phyloP scores from a whole-genome alignment of 2,888 invertebrate species.

The Lampropteryx suffumata region DNA sequence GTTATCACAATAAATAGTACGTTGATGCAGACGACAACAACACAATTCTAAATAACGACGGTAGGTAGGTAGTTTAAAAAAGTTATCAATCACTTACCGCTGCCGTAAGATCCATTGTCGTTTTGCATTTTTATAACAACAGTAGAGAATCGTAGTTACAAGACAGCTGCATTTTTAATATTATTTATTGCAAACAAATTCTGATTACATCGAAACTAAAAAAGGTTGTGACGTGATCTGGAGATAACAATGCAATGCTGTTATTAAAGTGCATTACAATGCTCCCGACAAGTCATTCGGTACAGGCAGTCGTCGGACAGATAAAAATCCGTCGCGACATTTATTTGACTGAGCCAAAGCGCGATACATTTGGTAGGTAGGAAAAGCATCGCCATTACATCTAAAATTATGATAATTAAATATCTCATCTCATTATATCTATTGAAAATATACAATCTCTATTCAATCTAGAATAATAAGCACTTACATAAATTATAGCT shows the following conservation, averaged over 20 bases:
- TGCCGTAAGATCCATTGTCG: conserved; percentile 71
- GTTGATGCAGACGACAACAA: conserved; percentile 48
- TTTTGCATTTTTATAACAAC: conserved; percentile 57
- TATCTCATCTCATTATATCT: too few species aligned
- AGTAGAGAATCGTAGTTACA: conserved; percentile 3
- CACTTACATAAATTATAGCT: too few species aligned
- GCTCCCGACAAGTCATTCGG: conserved; percentile 18
- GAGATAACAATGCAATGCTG: conserved; percentile 48
- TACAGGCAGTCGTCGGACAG: conserved; percentile 13
- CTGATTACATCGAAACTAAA: conserved; percentile 25
- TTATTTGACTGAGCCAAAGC: neutral
- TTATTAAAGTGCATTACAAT: conserved; percentile 31
- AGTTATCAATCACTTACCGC: conserved; percentile 60
- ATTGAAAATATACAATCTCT: too few species aligned
- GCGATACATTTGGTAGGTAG: too few species aligned
- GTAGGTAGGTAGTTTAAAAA: conserved; percentile 53
- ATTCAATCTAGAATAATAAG: too few species aligned
- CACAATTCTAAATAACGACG: conserved; percentile 47
- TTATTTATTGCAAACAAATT: conserved; percentile 2
- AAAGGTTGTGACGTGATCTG: conserved; percentile 39
- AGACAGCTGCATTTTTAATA: conserved; percentile 4
- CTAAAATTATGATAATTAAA: too few species aligned
- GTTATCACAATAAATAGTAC: conserved; percentile 58
- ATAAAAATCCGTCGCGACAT: conserved; percentile 27
- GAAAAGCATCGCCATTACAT: too few species aligned